These are phyloP conservation scores for Mizuhopecten yessoensis DNA, from an alignment of 1,140 invertebrate genomes.

Conservation along the genomic window DNA sequence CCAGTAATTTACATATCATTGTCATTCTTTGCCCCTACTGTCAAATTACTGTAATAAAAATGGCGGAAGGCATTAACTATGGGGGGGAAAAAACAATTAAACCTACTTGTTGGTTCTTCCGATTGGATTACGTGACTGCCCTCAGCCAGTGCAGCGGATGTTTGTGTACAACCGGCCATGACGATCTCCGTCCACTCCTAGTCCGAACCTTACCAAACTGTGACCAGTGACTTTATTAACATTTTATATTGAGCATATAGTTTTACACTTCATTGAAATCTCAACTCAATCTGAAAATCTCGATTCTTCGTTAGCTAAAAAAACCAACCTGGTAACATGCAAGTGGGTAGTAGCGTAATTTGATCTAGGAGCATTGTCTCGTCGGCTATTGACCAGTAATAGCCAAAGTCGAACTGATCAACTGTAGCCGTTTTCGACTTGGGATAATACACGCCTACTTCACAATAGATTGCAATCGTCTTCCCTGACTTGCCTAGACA, in stretches of 20 bases:
- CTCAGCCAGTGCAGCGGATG: neutral
- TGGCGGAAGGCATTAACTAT: neutral
- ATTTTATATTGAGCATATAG: conserved; percentile 36
- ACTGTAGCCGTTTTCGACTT: conserved; percentile 15
- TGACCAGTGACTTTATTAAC: neutral
- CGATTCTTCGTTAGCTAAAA: neutral
- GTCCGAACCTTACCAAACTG: neutral
- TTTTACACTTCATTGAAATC: conserved; percentile 29
- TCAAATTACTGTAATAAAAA: neutral
- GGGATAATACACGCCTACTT: conserved; percentile 26
- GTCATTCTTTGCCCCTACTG: neutral
- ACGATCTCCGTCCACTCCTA: conserved; percentile 11
- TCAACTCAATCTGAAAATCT: conserved; percentile 34
- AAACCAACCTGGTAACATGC: neutral
- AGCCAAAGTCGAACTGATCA: conserved; percentile 32
- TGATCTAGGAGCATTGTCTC: neutral
- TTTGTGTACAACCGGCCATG: neutral
- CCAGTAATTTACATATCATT: neutral
- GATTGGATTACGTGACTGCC: neutral
- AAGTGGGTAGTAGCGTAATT: neutral
- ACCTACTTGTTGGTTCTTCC: conserved; percentile 9
- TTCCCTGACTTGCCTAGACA: neutral
- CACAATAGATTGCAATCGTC: conserved; percentile 5
- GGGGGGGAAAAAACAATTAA: no score
- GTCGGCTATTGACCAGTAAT: neutral